These are phyloP conservation scores for Molossus alvarezi DNA, from an alignment of 2,797 vertebrate genomes.

Conservation along the genomic window DNA sequence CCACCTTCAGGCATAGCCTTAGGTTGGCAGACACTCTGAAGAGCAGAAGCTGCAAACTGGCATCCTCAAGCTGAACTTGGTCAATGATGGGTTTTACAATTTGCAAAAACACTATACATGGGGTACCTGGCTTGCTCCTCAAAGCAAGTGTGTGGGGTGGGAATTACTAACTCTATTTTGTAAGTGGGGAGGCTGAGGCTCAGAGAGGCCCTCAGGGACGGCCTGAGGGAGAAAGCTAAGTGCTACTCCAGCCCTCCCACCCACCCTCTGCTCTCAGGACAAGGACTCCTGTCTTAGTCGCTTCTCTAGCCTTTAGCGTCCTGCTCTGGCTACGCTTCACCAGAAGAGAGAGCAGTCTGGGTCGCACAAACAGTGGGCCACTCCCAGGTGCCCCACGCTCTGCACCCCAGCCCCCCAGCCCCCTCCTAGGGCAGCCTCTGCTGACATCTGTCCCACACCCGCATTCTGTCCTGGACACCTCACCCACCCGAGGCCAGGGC, in stretches of 20 bases:
- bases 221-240: background rate
- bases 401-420: too few relatives aligned
- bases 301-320: background rate
- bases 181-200: background rate
- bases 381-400: background rate
- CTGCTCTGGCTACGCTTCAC: rapidly evolving
- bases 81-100: background rate
- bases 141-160: rapidly evolving
- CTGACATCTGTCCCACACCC: background rate
- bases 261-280: background rate
- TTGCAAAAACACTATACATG: background rate
- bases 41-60: background rate
- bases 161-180: background rate
- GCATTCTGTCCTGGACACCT: background rate
- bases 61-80: background rate
- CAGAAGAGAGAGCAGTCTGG: too few relatives aligned
- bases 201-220: rapidly evolving
- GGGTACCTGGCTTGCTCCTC: background rate
- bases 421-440: background rate
- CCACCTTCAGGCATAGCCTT: background rate
- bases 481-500: rapidly evolving
- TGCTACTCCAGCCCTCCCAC: background rate
- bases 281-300: background rate
- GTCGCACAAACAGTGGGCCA: background rate
- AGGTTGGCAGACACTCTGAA: background rate